phyloP scores from a whole-genome alignment of 2,113 vertebrate genomes.

The Prunella himalayana region DNA sequence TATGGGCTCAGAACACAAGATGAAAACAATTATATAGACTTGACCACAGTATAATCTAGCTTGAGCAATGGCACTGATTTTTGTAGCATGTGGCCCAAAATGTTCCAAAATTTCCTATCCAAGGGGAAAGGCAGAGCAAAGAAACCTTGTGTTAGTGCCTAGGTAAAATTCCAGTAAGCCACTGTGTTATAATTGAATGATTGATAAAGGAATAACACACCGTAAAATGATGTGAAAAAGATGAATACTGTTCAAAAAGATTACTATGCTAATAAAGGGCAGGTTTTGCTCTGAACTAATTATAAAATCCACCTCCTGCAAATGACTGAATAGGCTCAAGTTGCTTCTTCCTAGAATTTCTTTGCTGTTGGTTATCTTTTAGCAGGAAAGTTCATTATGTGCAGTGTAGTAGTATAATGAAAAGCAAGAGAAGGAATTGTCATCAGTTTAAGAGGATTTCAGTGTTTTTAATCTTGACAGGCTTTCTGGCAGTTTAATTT shows the following conservation, averaged over 20 bases:
- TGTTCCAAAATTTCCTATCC: neutral
- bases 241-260: neutral
- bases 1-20: accelerated
- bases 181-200: neutral
- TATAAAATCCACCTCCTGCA: neutral
- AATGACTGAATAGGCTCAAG: neutral
- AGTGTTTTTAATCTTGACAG: neutral
- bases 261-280: neutral
- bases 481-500: neutral
- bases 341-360: neutral
- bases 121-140: neutral
- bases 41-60: too few relatives aligned
- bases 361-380: neutral
- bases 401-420: neutral
- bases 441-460: neutral
- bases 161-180: neutral
- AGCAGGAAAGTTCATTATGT: neutral
- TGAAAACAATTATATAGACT: neutral
- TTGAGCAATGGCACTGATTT: neutral
- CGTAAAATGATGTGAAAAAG: neutral
- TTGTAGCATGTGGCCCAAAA: neutral
- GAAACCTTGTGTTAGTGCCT: neutral
- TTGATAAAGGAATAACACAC: neutral
- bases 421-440: neutral
- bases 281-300: neutral